Percentiles rank a stretch among this genome's conserved stretches.
These are phyloP conservation scores for Atrina japonica DNA, from an alignment of 2,888 invertebrate genomes.

Conservation along the genomic window DNA sequence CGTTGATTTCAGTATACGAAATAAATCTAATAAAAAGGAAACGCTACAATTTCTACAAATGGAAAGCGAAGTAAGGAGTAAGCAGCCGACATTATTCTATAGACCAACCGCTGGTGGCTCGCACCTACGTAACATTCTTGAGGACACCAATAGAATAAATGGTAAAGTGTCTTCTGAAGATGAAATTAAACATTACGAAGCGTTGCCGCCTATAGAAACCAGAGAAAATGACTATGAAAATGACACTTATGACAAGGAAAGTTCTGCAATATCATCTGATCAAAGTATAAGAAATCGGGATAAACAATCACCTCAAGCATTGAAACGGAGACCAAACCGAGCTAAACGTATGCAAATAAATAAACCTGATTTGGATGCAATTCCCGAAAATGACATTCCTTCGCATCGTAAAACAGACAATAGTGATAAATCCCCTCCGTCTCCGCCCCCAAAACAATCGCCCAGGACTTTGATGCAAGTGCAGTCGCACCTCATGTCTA, in stretches of 20 bases:
- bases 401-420: slow-evolving; percentile 21
- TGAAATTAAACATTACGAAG: neutral
- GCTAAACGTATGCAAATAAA: slow-evolving; percentile 60
- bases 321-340: slow-evolving; percentile 53
- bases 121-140: neutral
- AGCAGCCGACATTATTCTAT: neutral
- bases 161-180: neutral
- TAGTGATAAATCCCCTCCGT: slow-evolving; percentile 43
- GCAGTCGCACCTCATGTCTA: slow-evolving; percentile 25
- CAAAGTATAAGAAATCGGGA: slow-evolving; percentile 25
- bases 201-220: slow-evolving; percentile 27
- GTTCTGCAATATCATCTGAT: neutral
- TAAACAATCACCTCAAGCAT: slow-evolving; percentile 40
- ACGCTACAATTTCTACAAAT: slow-evolving; percentile 40
- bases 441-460: slow-evolving; percentile 52
- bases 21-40: slow-evolving; percentile 50
- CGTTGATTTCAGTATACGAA: slow-evolving; percentile 64
- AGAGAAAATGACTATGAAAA: neutral
- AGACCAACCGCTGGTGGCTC: neutral
- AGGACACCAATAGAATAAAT: neutral
- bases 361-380: slow-evolving; percentile 50
- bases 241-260: neutral
- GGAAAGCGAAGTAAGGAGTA: slow-evolving; percentile 41
- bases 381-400: slow-evolving; percentile 55
- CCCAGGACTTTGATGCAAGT: slow-evolving; percentile 38